Base-by-base conservation (phyloP, 2,113 vertebrate genomes). In the Coturnix japonica region DNA sequence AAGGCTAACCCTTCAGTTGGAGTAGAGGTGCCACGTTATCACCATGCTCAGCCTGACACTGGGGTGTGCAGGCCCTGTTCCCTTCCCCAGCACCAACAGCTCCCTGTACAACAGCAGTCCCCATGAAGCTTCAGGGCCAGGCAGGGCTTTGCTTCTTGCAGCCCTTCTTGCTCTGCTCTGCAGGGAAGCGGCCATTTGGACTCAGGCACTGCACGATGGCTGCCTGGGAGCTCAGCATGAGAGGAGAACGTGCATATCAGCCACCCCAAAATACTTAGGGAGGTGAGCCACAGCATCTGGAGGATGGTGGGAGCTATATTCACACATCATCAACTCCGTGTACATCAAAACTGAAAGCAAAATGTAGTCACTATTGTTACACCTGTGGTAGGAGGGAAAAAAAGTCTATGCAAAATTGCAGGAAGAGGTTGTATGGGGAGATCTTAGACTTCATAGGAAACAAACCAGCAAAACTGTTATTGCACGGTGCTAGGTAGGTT, bases 1-100 rank as follows among this genome's bases (percentile, higher is more conserved):
- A 96, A 94, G 94, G 95, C 96, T 96, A 97, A 92, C 93, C 87
- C 93, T 76, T 78, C 33, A 89, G 95, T 93, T 93, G 89, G 35
- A 5, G 51, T 87, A 89, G 88, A 92, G 86, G 84, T 82, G 84
- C 92, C 95, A 91, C 89, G 93, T 74, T 76, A 89, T 44, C 84
- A 81, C 76, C 35, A 0, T 46, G 83, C 89, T 79, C 89, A 88
- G 15, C 87, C 87, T 81, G 93, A 82, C 88, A 47, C 51, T 15
- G 79, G 22, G 25, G 75, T 87, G 66, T 92, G 91, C 65, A 41
- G 79, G 59, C 51, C 91, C 4, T 2, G 37, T 81, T 65, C 64
- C 81, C 25, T 61, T 25, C 41, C 28, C 54, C 31, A n/a, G 54
- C 31, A 56, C 54, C 18, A 31, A 31, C 54, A 19, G 30, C 30